Base-by-base conservation (phyloP, 1,140 invertebrate genomes). In the Drosophila ananassae region DNA sequence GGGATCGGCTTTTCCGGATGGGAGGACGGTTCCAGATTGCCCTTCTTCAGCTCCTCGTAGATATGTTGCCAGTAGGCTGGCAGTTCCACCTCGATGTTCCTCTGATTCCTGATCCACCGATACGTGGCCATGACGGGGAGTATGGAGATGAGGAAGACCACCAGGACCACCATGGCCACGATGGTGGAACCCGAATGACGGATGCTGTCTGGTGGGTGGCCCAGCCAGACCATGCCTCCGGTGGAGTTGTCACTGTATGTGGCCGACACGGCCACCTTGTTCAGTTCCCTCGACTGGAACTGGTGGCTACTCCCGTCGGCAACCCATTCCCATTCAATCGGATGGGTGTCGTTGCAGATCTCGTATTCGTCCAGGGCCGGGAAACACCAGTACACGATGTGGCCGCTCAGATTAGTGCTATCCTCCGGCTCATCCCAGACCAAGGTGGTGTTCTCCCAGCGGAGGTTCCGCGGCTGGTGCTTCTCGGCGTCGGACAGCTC, bases 381-480 rank as follows among this genome's bases (percentile, higher is more conserved):
- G 1, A 7, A 8, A 34, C 77, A 79, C 59, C 56, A 64, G 34
- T 57, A 79, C 6, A 79, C 21, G 0, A 34, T 75, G 41, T 79
- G 80, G 7, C 60, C 30, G 1, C n/a, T 3, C 6, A 46, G 25
- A 4, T 50, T n/a, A 0, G 1, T 9, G 0, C 7, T 2, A 10
- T 21, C 21, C 13, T 28, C n/a, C 1, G 71, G 71, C 46, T n/a
- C 30, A 0, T 10, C 2, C 71, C 71, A 73, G n/a, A 2, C n/a
- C 1, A 44, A 3, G 2, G 7, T 50, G 21, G 12, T 6, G 2
- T 4, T 17, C 0, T 10, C 12, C 5, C 12, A 9, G 7, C 46
- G 3, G 4, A 59, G 34, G 1, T 8, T 10, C 3, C 34, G 13
- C 1, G 8, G 8, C 37, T 13, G 37, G 1, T 57, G 69, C 1